Conservation (phyloP, 2,888 invertebrate species). For the Sericinus montela region DNA sequence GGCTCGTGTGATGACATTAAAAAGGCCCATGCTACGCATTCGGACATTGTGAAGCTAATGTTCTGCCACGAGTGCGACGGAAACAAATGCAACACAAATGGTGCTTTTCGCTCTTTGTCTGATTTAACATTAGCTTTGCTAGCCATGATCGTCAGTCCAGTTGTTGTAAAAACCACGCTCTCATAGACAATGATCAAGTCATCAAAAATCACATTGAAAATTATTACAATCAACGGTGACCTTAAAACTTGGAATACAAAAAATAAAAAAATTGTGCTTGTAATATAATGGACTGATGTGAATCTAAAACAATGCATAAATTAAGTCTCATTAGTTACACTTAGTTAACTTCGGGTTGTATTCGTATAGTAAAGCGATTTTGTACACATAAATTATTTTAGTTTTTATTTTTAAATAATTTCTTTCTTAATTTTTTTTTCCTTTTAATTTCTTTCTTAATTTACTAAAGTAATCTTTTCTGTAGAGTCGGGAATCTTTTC, state of each 20-base stretch:
- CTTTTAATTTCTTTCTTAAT: too few relatives aligned
- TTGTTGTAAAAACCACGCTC: constrained; percentile 47
- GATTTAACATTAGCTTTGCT: constrained; percentile 40
- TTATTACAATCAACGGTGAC: too few relatives aligned
- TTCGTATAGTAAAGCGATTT: constrained; percentile 27
- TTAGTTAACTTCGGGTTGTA: constrained; percentile 14
- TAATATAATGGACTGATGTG: too few relatives aligned
- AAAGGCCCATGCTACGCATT: constrained; percentile 33
- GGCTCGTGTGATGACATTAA: constrained; percentile 53
- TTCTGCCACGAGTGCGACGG: constrained; percentile 54
- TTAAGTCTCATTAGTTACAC: constrained; percentile 20
- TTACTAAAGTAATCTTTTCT: too few relatives aligned
- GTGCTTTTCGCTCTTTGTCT: constrained; percentile 38
- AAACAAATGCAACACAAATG: constrained; percentile 46
- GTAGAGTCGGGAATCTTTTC: too few relatives aligned
- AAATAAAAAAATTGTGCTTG: too few relatives aligned
- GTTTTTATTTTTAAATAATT: too few relatives aligned
- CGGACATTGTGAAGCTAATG: constrained; percentile 36
- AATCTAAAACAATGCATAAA: neutral
- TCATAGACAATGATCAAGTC: constrained; percentile 26
- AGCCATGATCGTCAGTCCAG: constrained; percentile 43
- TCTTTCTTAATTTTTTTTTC: too few relatives aligned
- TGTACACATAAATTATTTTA: constrained; percentile 13
- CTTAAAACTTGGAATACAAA: too few relatives aligned
- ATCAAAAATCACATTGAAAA: too few relatives aligned